Evolutionary conservation across 2,797 vertebrate genomes (phyloP), one percentile per base, ranked within the genome.

Genomic region (Todus mexicanus): DNA sequence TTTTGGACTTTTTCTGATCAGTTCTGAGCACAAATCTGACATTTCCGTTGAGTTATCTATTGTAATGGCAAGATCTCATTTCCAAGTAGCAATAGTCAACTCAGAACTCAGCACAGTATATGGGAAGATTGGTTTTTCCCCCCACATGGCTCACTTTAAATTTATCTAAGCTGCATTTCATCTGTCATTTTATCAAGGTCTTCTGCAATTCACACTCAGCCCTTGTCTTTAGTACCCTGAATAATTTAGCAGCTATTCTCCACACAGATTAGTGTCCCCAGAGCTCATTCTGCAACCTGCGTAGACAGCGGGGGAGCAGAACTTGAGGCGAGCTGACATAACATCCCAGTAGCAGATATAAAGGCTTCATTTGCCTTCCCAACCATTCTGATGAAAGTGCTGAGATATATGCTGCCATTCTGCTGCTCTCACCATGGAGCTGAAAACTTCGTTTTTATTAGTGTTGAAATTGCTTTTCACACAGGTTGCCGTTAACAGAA

Each of bases 281-380:
- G 86, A 92, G 75, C 78, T 96, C 10, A 5, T 83, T 94, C 72
- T 80, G 74, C 81, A 77, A 80, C 93, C 73, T 94, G 76, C 89
- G 70, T 43, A 31, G 82, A 74, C 89, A 84, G 82, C 6, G 0
- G 89, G 91, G 82, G 70, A 87, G 84, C 75, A 91, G 84, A 91
- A 87, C 82, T 89, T 47, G 76, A 89, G 86, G 72, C 54, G 89
- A 53, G 43, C 54, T 45, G 31, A 70, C 69, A 43, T 76, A 87
- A 69, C 59, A 91, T 54, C 76, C 84, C 47, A 21, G 57, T 37
- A 72, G 45, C 89, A 87, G 69, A 85, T 54, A 83, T 50, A 96
- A 96, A 94, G 82, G 54, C 82, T 96, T 94, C 75, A 93, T 94
- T 94, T 95, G 59, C 89, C 75, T 92, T 89, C 92, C 72, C 76